Conservation (phyloP, 2,888 invertebrate species). For the Eupelmus urozonus region DNA sequence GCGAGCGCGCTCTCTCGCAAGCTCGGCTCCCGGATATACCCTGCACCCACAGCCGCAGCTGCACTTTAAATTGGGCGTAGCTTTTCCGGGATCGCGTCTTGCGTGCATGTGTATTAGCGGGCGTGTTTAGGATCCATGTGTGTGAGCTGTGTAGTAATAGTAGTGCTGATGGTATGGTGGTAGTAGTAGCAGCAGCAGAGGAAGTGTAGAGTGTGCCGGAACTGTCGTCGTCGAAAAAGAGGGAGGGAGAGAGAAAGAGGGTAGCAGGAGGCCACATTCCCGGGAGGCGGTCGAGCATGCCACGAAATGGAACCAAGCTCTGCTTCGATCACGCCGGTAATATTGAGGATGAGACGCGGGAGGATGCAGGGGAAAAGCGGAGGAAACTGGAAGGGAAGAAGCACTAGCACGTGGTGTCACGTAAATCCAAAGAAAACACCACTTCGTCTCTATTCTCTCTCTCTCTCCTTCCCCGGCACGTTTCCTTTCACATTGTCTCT, state of each 20-base stretch:
- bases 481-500: slow-evolving; percentile 52
- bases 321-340: slow-evolving; percentile 69
- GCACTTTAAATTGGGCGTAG: slow-evolving; percentile 49
- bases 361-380: background rate
- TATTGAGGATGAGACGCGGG: slow-evolving; percentile 61
- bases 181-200: too few relatives aligned
- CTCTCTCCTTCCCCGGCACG: slow-evolving; percentile 61
- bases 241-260: background rate
- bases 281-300: slow-evolving; percentile 69
- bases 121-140: background rate
- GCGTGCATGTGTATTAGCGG: background rate
- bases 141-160: background rate
- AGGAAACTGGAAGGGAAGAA: slow-evolving; percentile 50
- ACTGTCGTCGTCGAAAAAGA: slow-evolving; percentile 22
- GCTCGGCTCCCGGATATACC: background rate
- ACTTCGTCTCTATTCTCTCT: slow-evolving; percentile 65
- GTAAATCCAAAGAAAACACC: slow-evolving; percentile 72
- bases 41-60: slow-evolving; percentile 14
- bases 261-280: slow-evolving; percentile 68
- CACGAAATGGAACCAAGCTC: slow-evolving; percentile 69
- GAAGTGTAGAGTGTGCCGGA: background rate
- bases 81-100: slow-evolving; percentile 26
- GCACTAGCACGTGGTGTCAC: slow-evolving; percentile 68
- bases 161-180: too few relatives aligned
- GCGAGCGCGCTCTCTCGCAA: too few relatives aligned